phyloP scores from a whole-genome alignment of 2,113 vertebrate species.

The Corythornis vintsioides region DNA sequence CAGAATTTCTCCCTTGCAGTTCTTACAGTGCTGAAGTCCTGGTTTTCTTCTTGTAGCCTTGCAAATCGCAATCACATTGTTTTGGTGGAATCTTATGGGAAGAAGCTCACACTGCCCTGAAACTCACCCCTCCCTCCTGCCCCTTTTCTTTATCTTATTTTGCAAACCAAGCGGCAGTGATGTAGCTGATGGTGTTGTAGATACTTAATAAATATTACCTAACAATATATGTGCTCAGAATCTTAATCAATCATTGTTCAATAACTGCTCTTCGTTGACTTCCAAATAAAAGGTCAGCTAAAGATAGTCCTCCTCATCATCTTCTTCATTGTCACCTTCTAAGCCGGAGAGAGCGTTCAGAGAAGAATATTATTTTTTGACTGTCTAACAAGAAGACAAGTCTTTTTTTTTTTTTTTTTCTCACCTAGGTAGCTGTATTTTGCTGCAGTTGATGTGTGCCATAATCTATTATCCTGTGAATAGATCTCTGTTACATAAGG shows the following conservation, averaged over 20 bases:
- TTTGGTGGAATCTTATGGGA: not conserved
- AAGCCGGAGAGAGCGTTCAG: not conserved
- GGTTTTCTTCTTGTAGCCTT: not conserved
- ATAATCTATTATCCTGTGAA: not conserved
- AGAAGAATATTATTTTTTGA: not conserved
- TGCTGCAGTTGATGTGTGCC: not conserved
- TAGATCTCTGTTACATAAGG: not conserved
- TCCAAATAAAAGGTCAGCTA: not conserved
- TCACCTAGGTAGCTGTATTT: not conserved
- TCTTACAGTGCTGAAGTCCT: not conserved
- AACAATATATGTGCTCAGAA: not conserved
- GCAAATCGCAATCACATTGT: fast-evolving
- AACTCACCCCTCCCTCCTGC: not conserved
- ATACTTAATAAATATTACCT: not conserved
- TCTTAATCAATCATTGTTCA: not conserved
- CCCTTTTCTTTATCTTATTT: not conserved
- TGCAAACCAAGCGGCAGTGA: not conserved
- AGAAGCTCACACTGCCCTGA: not conserved
- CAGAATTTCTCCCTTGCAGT: not conserved
- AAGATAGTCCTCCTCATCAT: not conserved
- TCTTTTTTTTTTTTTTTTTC: not conserved
- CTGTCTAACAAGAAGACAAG: not conserved
- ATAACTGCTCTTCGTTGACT: not conserved
- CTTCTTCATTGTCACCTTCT: not conserved
- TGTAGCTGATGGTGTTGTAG: not conserved